phyloP scores from a whole-genome alignment of 2,888 invertebrate species.

The Rosalia funebris region DNA sequence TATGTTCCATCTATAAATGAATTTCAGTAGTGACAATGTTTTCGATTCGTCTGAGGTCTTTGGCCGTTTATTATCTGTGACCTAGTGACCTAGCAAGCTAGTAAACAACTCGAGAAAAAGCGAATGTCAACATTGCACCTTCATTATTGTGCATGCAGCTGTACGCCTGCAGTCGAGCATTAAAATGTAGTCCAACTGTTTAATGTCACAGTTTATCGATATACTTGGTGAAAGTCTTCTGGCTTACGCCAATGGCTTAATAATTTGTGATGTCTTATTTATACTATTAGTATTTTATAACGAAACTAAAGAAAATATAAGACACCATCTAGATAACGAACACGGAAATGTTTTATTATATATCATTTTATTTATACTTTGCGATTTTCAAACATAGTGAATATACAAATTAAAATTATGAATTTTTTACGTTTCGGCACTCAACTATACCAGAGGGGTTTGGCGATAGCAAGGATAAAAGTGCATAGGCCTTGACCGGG shows the following conservation, averaged over 20 bases:
- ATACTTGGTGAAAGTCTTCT: not conserved
- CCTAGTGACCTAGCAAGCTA: slow-evolving; percentile 29
- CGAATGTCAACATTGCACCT: slow-evolving; percentile 37
- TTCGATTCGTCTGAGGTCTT: slow-evolving; percentile 5
- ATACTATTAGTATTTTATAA: too few species aligned
- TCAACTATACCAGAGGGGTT: too few species aligned
- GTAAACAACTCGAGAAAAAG: slow-evolving; percentile 28
- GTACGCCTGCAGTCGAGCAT: slow-evolving; percentile 7
- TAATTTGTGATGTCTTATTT: not conserved
- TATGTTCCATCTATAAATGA: not conserved
- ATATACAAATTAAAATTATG: too few species aligned
- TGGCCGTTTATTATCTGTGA: slow-evolving; percentile 22
- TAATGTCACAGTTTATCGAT: not conserved
- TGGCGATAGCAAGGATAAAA: too few species aligned
- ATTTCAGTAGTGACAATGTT: not conserved
- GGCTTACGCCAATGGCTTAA: not conserved
- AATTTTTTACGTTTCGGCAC: too few species aligned
- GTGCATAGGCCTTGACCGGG: too few species aligned
- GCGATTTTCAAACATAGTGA: too few species aligned
- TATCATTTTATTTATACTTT: too few species aligned
- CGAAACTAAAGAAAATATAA: too few species aligned
- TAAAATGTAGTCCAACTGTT: slow-evolving; percentile 4
- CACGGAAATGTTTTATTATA: too few species aligned
- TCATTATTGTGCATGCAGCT: slow-evolving; percentile 28
- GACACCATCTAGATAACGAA: too few species aligned